phyloP scores from a whole-genome alignment of 2,888 invertebrate species.

The Drosophila maculinotata region DNA sequence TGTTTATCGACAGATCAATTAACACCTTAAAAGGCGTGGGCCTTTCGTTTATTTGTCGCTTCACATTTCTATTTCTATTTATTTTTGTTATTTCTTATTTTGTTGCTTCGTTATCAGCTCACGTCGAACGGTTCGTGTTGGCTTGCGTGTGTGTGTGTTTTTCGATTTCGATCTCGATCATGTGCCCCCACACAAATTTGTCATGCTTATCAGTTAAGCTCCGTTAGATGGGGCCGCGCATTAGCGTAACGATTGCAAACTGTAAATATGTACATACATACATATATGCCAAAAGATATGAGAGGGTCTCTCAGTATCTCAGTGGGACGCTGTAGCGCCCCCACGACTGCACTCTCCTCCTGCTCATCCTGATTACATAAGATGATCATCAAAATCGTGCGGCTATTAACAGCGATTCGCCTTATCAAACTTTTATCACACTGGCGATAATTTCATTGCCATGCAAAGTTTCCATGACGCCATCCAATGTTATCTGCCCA shows the following conservation, averaged over 20 bases:
- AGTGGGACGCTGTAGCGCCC: background rate
- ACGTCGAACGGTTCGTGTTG: conserved; percentile 15
- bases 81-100: background rate
- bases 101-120: conserved; percentile 21
- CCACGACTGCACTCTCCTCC: background rate
- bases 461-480: conserved; percentile 65
- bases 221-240: conserved; percentile 19
- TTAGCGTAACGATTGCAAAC: conserved; percentile 18
- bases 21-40: conserved; percentile 23
- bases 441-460: conserved; percentile 21
- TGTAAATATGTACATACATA: conserved; percentile 9
- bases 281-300: conserved; percentile 6
- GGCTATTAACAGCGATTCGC: background rate
- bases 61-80: background rate
- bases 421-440: conserved; percentile 24
- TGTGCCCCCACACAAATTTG: conserved; percentile 72
- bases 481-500: conserved; percentile 44
- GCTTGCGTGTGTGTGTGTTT: conserved; percentile 22
- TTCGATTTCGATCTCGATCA: conserved; percentile 60
- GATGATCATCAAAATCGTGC: conserved; percentile 39
- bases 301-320: conserved; percentile 5
- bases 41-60: background rate
- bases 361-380: conserved; percentile 38
- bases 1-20: conserved; percentile 34
- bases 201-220: conserved; percentile 72